Conservation (phyloP, 2,113 vertebrate species). For the Eidolon helvum region DNA sequence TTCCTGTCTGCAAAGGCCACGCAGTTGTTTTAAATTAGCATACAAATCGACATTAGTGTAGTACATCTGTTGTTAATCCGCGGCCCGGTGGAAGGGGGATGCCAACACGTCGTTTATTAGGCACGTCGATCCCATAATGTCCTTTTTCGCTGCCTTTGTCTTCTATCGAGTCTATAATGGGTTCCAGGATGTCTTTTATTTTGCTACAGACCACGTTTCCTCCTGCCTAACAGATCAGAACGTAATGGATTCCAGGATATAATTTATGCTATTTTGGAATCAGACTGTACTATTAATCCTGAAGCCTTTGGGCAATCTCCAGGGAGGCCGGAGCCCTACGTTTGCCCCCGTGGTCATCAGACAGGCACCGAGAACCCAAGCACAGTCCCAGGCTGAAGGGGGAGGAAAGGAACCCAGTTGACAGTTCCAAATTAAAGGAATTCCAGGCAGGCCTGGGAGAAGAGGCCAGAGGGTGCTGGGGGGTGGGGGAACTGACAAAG, state of each 20-base stretch:
- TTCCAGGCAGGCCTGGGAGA: not conserved
- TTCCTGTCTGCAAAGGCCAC: slow-evolving; percentile 83
- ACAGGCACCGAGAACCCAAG: not conserved
- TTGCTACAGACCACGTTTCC: slow-evolving; percentile 84
- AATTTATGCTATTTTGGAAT: slow-evolving; percentile 83
- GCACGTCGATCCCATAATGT: slow-evolving; percentile 83
- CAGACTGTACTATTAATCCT: slow-evolving; percentile 72
- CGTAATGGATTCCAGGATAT: slow-evolving; percentile 84
- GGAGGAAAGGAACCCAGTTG: not conserved
- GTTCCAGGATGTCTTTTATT: slow-evolving; percentile 88
- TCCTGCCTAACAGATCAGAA: slow-evolving; percentile 81
- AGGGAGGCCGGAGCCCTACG: slow-evolving; percentile 21
- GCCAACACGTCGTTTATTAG: slow-evolving; percentile 88
- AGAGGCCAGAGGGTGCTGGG: not conserved
- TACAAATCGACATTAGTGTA: slow-evolving; percentile 86
- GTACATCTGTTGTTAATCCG: slow-evolving; percentile 89
- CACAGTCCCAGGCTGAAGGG: not conserved
- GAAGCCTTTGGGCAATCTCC: slow-evolving; percentile 69
- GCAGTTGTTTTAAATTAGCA: slow-evolving; percentile 88
- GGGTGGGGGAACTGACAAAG: not conserved
- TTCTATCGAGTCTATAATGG: slow-evolving; percentile 78
- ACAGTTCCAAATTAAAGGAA: not conserved
- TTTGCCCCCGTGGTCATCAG: slow-evolving; percentile 57
- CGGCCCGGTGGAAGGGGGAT: slow-evolving; percentile 83
- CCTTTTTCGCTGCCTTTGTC: slow-evolving; percentile 81